phyloP scores from a whole-genome alignment of 2,888 invertebrate species.

The Diachrysia chrysitis region DNA sequence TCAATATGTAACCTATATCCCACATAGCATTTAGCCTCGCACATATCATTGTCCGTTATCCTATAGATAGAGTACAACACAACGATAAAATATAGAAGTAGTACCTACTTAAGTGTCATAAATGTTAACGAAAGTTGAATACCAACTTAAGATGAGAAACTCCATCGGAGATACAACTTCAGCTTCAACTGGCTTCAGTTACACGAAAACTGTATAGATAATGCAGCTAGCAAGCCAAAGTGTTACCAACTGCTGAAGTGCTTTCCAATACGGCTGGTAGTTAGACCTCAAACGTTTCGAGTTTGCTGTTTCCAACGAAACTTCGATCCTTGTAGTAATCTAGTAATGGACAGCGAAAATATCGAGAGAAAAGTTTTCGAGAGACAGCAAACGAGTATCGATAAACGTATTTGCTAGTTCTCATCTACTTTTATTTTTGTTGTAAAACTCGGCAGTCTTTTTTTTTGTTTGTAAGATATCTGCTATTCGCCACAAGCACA shows the following conservation, averaged over 20 bases:
- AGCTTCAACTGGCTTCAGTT: slow-evolving; percentile 2
- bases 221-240: slow-evolving; percentile 28
- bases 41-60: no score
- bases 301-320: slow-evolving; percentile 21
- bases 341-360: slow-evolving; percentile 17
- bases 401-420: slow-evolving; percentile 9
- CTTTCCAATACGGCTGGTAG: slow-evolving; percentile 28
- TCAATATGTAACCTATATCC: no score
- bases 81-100: no score
- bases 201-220: slow-evolving; percentile 28
- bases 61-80: no score
- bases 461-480: background rate
- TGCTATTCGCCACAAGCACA: background rate
- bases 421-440: background rate
- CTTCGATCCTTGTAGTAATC: slow-evolving; percentile 20
- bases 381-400: background rate
- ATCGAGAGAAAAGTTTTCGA: background rate
- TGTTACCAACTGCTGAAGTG: slow-evolving; percentile 19
- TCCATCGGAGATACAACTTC: slow-evolving; percentile 26
- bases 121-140: background rate
- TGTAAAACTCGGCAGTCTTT: background rate
- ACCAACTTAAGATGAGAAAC: background rate
- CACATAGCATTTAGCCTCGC: no score
- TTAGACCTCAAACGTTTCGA: slow-evolving; percentile 24
- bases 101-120: background rate